These are phyloP conservation scores for Meloe dianella DNA, from an alignment of 2,888 invertebrate genomes.

Conservation along the genomic window DNA sequence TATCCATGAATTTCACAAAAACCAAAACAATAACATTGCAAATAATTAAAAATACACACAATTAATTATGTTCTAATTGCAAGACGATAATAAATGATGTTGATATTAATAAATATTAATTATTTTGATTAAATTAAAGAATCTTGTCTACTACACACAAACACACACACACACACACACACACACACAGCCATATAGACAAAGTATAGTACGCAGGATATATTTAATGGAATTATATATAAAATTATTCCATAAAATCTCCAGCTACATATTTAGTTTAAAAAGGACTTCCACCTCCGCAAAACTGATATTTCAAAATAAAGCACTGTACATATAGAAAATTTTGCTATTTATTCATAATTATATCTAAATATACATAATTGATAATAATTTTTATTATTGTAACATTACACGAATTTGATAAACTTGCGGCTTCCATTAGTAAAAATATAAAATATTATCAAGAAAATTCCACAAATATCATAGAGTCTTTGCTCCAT, in stretches of 20 bases:
- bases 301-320: not conserved
- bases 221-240: not conserved
- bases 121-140: not conserved
- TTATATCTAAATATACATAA: conserved; percentile 1
- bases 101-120: not conserved
- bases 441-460: not conserved
- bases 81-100: not conserved
- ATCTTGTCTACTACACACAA: not conserved
- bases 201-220: not conserved
- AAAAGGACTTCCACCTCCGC: conserved; percentile 2
- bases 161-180: not conserved
- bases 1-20: not conserved
- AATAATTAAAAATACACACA: not conserved
- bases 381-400: conserved; percentile 1
- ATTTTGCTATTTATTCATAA: not conserved
- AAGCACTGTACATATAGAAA: not conserved
- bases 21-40: not conserved
- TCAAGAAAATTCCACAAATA: conserved; percentile 10
- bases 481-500: not conserved
- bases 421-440: conserved; percentile 6
- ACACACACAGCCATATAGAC: not conserved
- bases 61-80: not conserved
- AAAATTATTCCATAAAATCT: conserved; percentile 2
- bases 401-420: conserved; percentile 6
- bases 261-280: not conserved